Base-by-base conservation (phyloP, 2,888 invertebrate genomes). In the Phragmatobia fuliginosa region DNA sequence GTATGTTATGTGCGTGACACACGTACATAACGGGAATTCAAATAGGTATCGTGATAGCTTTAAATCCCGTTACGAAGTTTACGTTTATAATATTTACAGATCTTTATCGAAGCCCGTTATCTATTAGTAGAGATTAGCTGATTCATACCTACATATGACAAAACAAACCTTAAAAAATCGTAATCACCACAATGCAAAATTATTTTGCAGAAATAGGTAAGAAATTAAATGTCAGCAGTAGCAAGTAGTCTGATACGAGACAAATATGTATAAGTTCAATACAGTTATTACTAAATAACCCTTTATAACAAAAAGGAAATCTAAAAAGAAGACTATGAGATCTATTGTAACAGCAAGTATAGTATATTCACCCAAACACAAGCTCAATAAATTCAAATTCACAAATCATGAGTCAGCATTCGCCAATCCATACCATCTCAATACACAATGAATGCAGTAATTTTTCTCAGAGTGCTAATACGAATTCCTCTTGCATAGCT, bases 401-500 rank as follows among this genome's bases (percentile, higher is more conserved):
- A 5, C 21, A 16, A 31, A 67, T 7, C 41, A 60, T 67, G 67
- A 56, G 38, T 56, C 67, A 67, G 49, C 49, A 25, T 45, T 32
- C 59, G 33, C 49, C 36, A 18, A 62, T 33, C 49, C 41, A 61
- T 36, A 41, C 62, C 38, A 32, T 31, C 18, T 31, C 10, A 49
- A 14, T 11, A 25, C 62, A 38, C 36, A 52, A 36, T 36, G 36
- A n/a, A 52, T 49, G n/a, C 56, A 41, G 33, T 25, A 59, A 33
- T 28, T 52, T 66, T 59, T 25, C 61, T 36, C 32, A 52, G 21
- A 66, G 32, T n/a, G 18, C 7, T 36, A 33, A n/a, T 61, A 71
- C 64, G 61, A 67, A 71, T 71, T 63, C 71, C 71, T 61, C 38
- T 61, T 41, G 33, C 49, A 67, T 68, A n/a, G 60, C 64, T 45